A percentile compares a stretch with the other conserved stretches of the same genome.
phyloP scores from a whole-genome alignment of 1,140 invertebrate species.

The Brachionus rubens region DNA sequence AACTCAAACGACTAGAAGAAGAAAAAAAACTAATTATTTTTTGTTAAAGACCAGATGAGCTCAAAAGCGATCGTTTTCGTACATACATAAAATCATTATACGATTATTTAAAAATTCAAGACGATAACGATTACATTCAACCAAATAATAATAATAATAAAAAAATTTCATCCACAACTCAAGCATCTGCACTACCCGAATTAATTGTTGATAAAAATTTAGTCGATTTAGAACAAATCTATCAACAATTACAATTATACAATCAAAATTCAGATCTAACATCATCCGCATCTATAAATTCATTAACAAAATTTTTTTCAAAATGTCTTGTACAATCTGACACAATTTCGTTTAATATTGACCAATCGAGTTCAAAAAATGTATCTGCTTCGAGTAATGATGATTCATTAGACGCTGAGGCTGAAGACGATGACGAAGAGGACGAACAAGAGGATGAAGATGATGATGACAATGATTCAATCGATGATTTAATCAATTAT shows the following conservation, averaged over 20 bases:
- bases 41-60: neutral
- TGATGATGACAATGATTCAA: conserved; percentile 10
- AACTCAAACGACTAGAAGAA: neutral
- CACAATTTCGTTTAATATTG: neutral
- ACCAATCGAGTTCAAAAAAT: neutral
- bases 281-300: conserved; percentile 16
- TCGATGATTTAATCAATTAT: neutral
- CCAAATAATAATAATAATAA: neutral
- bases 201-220: conserved; percentile 33
- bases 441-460: neutral
- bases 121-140: conserved; percentile 2
- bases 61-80: conserved; percentile 18
- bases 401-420: conserved; percentile 5
- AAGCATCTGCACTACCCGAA: conserved; percentile 13
- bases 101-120: conserved; percentile 32
- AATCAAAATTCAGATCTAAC: conserved; percentile 11
- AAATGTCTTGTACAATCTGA: conserved; percentile 13
- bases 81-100: conserved; percentile 11
- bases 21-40: neutral
- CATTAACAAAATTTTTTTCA: conserved; percentile 31
- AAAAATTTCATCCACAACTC: neutral
- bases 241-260: conserved; percentile 42
- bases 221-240: conserved; percentile 45
- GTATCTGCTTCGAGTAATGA: neutral
- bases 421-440: conserved; percentile 26